Evolutionary conservation across 2,113 vertebrate species (phyloP).

Genomic region (Rattus rattus): DNA sequence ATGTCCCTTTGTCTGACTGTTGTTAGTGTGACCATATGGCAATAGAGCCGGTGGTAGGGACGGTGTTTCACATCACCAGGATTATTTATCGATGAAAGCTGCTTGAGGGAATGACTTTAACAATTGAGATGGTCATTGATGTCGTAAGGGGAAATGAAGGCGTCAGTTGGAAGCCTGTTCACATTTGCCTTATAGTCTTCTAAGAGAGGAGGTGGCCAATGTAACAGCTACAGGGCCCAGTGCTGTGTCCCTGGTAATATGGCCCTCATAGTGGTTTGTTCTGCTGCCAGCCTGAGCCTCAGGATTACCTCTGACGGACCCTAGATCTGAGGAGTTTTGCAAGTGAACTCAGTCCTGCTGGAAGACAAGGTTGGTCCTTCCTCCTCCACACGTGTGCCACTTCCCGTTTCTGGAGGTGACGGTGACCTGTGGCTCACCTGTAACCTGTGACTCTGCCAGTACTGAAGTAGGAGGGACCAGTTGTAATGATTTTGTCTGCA

Average conservation of each 20-base stretch:
- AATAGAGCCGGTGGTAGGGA: background rate
- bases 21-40: constrained; percentile 53
- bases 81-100: background rate
- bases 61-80: background rate
- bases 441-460: background rate
- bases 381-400: background rate
- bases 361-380: background rate
- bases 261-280: background rate
- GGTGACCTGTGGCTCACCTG: background rate
- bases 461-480: background rate
- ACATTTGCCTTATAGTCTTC: background rate
- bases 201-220: background rate
- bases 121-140: background rate
- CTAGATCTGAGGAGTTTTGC: background rate
- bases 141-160: background rate
- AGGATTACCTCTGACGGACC: background rate
- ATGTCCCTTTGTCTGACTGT: constrained; percentile 50
- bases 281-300: background rate
- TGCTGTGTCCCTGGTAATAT: background rate
- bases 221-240: background rate
- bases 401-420: background rate
- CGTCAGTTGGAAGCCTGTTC: background rate
- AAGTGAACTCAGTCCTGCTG: background rate
- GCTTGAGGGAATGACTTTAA: constrained; percentile 27
- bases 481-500: background rate